Percentiles rank a stretch among this genome's conserved stretches.
phyloP scores from a whole-genome alignment of 1,140 invertebrate genomes.

The Agrypnia vestita region DNA sequence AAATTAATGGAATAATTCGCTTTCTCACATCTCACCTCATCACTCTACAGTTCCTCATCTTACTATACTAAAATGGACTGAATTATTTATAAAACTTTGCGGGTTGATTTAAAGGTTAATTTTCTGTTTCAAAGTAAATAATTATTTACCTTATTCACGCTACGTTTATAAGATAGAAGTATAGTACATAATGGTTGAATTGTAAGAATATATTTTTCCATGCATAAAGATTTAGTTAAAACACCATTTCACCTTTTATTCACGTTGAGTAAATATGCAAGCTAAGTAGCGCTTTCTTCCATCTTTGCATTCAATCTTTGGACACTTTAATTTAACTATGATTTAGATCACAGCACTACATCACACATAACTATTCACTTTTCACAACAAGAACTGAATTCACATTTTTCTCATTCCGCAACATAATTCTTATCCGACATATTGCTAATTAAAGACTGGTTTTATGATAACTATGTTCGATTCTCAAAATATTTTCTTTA shows the following conservation, averaged over 20 bases:
- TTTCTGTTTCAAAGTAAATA: not conserved
- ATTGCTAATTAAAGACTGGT: constrained; percentile 35
- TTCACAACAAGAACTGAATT: constrained; percentile 30
- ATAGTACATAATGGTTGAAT: no score
- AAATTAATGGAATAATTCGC: not conserved
- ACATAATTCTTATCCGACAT: constrained; percentile 29
- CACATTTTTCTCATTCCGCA: constrained; percentile 16
- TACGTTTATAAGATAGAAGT: no score
- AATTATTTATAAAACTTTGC: not conserved
- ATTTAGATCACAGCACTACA: constrained; percentile 51
- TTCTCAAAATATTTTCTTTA: no score
- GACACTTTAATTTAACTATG: constrained; percentile 42
- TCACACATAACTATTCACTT: constrained; percentile 54
- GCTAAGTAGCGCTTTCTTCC: constrained; percentile 49
- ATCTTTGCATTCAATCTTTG: constrained; percentile 48
- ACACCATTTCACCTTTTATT: constrained; percentile 1
- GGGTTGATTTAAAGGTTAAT: not conserved
- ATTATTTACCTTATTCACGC: not conserved
- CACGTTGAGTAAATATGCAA: constrained; percentile 47
- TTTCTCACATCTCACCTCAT: constrained; percentile 19
- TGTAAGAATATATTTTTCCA: no score
- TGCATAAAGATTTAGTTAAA: constrained; percentile 4
- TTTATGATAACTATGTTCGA: constrained; percentile 12
- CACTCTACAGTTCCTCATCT: constrained; percentile 4
- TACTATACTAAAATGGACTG: not conserved